A percentile compares a stretch with the other conserved stretches of the same genome.
Evolutionary conservation across 2,888 invertebrate genomes (phyloP).

Genomic region (Yponomeuta cagnagella): DNA sequence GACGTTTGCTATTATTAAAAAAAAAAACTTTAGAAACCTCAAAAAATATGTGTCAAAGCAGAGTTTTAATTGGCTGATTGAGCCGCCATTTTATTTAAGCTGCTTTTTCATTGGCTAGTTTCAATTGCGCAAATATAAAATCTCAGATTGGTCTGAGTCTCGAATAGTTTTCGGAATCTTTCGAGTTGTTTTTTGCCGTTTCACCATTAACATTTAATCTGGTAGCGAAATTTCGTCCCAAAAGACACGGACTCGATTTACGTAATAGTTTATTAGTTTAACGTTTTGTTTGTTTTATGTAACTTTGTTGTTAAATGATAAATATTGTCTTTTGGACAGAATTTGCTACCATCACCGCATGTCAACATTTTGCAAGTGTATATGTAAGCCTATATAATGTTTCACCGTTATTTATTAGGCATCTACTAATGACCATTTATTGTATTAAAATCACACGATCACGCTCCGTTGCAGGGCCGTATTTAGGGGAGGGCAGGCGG

Average conservation of each 20-base stretch:
- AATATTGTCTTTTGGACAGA: slow-evolving; percentile 67
- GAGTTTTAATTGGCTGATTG: too few species aligned
- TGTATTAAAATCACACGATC: background rate
- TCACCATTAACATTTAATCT: slow-evolving; percentile 19
- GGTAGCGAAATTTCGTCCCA: slow-evolving; percentile 62
- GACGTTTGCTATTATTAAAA: too few species aligned
- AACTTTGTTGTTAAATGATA: background rate
- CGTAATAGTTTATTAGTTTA: background rate
- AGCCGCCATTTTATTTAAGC: too few species aligned
- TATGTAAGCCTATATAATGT: background rate
- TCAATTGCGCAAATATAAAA: too few species aligned
- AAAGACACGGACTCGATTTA: slow-evolving; percentile 2
- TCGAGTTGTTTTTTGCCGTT: slow-evolving; percentile 20
- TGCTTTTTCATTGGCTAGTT: too few species aligned
- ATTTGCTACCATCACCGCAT: slow-evolving; percentile 63
- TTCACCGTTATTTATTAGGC: slow-evolving; percentile 15
- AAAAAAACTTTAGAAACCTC: too few species aligned
- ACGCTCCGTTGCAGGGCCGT: background rate
- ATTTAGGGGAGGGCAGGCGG: too few species aligned
- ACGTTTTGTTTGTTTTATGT: background rate
- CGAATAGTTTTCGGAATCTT: slow-evolving; percentile 21
- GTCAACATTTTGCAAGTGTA: slow-evolving; percentile 28
- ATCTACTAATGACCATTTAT: background rate
- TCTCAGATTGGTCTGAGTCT: background rate
- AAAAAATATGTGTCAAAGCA: too few species aligned